These are phyloP conservation scores for Tipula confusa DNA, from an alignment of 2,888 invertebrate genomes.

Conservation along the genomic window DNA sequence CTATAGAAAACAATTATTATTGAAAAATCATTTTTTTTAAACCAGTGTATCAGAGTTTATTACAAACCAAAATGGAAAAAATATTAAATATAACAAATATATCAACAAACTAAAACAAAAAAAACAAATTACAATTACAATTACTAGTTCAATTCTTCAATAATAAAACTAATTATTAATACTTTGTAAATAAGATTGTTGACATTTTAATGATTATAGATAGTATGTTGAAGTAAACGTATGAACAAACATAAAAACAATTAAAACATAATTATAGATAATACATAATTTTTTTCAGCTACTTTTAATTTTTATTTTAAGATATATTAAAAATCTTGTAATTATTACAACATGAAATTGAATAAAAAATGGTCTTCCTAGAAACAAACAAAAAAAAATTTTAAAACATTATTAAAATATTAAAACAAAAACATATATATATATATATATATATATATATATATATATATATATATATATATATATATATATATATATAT, in stretches of 20 bases:
- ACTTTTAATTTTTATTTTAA: neutral
- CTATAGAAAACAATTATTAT: neutral
- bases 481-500: neutral
- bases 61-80: neutral
- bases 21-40: neutral
- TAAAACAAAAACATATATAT: neutral
- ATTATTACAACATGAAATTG: slow-evolving; percentile 1
- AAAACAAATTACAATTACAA: neutral
- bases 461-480: neutral
- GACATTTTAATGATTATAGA: neutral
- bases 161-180: neutral
- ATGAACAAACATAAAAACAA: neutral
- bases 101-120: neutral
- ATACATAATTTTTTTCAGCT: neutral
- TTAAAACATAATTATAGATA: neutral
- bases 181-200: neutral
- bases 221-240: neutral
- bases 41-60: neutral
- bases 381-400: neutral
- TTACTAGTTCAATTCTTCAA: neutral
- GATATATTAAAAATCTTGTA: neutral
- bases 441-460: neutral
- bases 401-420: neutral
- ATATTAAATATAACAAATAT: neutral
- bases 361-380: slow-evolving; percentile 20